Evolutionary conservation across 2,113 vertebrate genomes (phyloP).

Genomic region (cat (Felis catus)): F.catus_Fca126_mat1.0 CM031417.1:8005501-8006000

Average conservation of each 20-base stretch:
- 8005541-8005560: neutral
- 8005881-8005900: neutral
- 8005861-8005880: neutral
- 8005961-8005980: neutral
- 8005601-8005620: neutral
- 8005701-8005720: neutral
- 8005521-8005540: slow-evolving; percentile 13
- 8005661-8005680: neutral
- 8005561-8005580: neutral
- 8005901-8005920: neutral
- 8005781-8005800: neutral
- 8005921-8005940: neutral
- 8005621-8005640: neutral
- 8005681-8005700: neutral
- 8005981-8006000: neutral
- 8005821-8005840: neutral
- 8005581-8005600: neutral
- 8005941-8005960: neutral
- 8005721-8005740: neutral
- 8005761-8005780: neutral
- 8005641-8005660: neutral
- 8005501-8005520: slow-evolving; percentile 4
- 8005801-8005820: neutral
- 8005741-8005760: neutral
- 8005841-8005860: neutral